phyloP scores from a whole-genome alignment of 2,113 vertebrate species.

The Poeciliopsis turrubarensis region DNA sequence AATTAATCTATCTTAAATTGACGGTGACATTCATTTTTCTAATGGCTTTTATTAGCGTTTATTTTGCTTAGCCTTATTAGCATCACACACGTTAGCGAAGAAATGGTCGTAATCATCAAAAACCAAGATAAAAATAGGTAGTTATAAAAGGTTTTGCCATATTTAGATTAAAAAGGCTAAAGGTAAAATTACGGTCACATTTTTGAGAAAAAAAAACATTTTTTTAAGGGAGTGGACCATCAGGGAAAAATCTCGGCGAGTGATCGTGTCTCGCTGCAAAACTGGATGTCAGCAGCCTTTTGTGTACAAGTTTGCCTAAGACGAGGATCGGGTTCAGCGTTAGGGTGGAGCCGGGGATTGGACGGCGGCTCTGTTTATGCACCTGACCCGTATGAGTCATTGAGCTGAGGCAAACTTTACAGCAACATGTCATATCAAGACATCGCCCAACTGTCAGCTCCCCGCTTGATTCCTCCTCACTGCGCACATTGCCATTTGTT shows the following conservation, averaged over 20 bases:
- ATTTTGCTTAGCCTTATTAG: background rate
- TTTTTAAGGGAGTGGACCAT: background rate
- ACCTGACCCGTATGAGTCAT: constrained; percentile 64
- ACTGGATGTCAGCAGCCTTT: constrained; percentile 20
- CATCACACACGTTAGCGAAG: background rate
- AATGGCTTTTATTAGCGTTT: background rate
- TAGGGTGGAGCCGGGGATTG: constrained; percentile 27
- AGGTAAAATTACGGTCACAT: too few species aligned
- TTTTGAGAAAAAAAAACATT: too few species aligned
- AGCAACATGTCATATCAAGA: constrained; percentile 64
- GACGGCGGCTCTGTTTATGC: constrained; percentile 46
- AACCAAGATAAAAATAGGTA: background rate
- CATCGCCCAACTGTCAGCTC: constrained; percentile 51
- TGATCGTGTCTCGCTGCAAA: constrained; percentile 31
- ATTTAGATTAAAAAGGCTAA: background rate
- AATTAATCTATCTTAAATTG: background rate
- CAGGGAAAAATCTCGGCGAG: constrained; percentile 19
- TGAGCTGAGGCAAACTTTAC: constrained; percentile 35
- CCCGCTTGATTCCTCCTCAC: constrained; percentile 45
- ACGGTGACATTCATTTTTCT: too few species aligned
- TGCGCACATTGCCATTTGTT: constrained; percentile 47
- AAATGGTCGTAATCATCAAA: background rate
- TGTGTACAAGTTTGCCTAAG: constrained; percentile 15
- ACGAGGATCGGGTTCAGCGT: constrained; percentile 48
- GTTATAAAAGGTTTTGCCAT: background rate